Evolutionary conservation across 2,797 vertebrate genomes (phyloP), one percentile per base, ranked within the genome.

Genomic region (Dromococcyx pavoninus): DNA sequence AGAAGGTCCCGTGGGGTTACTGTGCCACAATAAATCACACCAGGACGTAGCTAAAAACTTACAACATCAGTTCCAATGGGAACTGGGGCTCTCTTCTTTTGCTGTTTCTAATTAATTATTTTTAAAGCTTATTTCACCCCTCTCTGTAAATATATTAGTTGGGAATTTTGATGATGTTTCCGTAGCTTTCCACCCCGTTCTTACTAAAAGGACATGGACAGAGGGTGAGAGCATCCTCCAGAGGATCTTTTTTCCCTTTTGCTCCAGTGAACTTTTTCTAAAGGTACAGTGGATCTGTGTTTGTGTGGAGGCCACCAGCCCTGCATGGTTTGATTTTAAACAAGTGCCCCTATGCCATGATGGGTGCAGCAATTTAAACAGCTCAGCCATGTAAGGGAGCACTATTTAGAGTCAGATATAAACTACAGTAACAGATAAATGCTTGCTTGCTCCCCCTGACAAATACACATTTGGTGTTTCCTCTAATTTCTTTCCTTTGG

Each of bases 101-200:
- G 27, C 17, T 41, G 10, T 16, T 70, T 53, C 33, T 4, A 48
- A 60, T 32, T 13, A 3, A 5, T 28, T n/a, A 0, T 17, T 80
- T 57, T 14, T 10, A 44, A 50, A 88, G 2, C 11, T 11, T 13
- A 5, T n/a, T 62, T 28, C 5, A 33, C 3, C 41, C 43, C 25
- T 8, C 30, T 2, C 17, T 11, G 12, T 33, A 48, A 54, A 64
- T 1, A 13, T 0, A 1, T 39, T 18, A 3, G 53, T 62, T 39
- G 25, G 61, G n/a, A 27, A 12, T 46, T 50, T 87, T 79, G 13
- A 30, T 39, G 79, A 21, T 33, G 5, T 23, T 78, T 60, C 7
- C 0, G 0, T 22, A 51, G 14, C 30, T 57, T 69, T 1, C 43
- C 2, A 8, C 9, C 1, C 12, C 28, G 1, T 9, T 9, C 0